These are phyloP conservation scores for Cremastinae sp. DNA, from an alignment of 2,888 invertebrate genomes.

Conservation along the genomic window DNA sequence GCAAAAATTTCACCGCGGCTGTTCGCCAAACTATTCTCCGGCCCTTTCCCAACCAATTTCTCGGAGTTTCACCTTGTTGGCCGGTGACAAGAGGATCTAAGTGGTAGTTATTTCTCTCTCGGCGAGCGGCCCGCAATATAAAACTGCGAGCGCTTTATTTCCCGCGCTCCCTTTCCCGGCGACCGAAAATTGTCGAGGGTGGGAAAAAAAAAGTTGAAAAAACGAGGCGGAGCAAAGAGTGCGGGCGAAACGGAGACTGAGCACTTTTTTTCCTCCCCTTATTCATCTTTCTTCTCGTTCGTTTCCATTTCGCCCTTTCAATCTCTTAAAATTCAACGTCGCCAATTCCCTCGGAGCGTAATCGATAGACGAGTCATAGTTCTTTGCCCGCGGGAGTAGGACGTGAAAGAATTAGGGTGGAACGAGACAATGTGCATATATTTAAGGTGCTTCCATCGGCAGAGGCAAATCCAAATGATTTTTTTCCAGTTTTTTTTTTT, in stretches of 20 bases:
- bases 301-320: not conserved
- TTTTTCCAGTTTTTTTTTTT: no score
- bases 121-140: slow-evolving; percentile 27
- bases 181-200: slow-evolving; percentile 16
- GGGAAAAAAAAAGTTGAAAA: slow-evolving; percentile 20
- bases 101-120: slow-evolving; percentile 50
- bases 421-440: slow-evolving; percentile 9
- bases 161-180: slow-evolving; percentile 7
- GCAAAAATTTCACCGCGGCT: slow-evolving; percentile 13
- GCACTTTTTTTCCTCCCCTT: slow-evolving; percentile 20
- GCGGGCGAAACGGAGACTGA: slow-evolving; percentile 30
- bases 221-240: slow-evolving; percentile 16
- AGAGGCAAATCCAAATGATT: no score
- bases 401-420: not conserved
- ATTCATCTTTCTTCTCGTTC: not conserved
- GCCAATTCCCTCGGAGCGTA: slow-evolving; percentile 31
- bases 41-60: not conserved
- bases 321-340: slow-evolving; percentile 40
- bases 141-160: slow-evolving; percentile 4
- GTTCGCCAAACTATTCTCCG: not conserved
- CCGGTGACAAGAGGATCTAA: slow-evolving; percentile 48
- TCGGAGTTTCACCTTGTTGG: slow-evolving; percentile 2
- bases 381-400: slow-evolving; percentile 13
- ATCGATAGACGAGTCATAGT: slow-evolving; percentile 47
- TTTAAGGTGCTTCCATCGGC: not conserved